A percentile compares a stretch with the other conserved stretches of the same genome.
Conservation (phyloP, 2,888 invertebrate species). For the Sphecodes monilicornis region DNA sequence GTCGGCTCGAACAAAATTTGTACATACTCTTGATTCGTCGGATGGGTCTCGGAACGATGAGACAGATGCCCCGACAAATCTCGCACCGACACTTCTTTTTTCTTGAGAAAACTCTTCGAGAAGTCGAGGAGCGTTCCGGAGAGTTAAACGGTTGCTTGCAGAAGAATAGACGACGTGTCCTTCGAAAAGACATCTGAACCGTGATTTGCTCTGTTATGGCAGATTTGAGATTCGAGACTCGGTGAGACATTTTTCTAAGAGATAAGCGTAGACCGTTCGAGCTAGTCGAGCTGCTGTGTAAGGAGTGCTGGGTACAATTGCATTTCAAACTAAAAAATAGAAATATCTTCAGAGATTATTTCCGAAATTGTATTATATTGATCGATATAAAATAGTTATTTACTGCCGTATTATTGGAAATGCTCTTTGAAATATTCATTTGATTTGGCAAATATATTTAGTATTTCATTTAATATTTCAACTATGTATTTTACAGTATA, state of each 20-base stretch:
- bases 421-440: too few relatives aligned
- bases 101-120: conserved; percentile 58
- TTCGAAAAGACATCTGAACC: not conserved
- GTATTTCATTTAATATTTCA: not conserved
- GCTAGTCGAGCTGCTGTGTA: conserved; percentile 60
- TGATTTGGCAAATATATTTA: too few relatives aligned
- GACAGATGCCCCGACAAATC: conserved; percentile 57
- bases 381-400: not conserved
- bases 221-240: conserved; percentile 5
- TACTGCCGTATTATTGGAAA: not conserved
- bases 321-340: not conserved
- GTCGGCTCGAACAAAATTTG: not conserved
- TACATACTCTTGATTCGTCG: conserved; percentile 29
- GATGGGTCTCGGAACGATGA: not conserved
- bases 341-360: not conserved
- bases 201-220: conserved; percentile 1
- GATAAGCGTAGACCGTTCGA: conserved; percentile 47
- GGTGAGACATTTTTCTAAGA: conserved; percentile 20
- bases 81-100: conserved; percentile 48
- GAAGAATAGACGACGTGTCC: not conserved
- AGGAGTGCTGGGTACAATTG: not conserved
- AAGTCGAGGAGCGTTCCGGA: conserved; percentile 55
- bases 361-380: not conserved
- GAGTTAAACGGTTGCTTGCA: conserved; percentile 4
- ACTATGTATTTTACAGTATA: too few relatives aligned